Percentiles rank a stretch among this genome's conserved stretches.
These are phyloP conservation scores for Verasper variegatus DNA, from an alignment of 2,113 vertebrate species.

Conservation along the genomic window DNA sequence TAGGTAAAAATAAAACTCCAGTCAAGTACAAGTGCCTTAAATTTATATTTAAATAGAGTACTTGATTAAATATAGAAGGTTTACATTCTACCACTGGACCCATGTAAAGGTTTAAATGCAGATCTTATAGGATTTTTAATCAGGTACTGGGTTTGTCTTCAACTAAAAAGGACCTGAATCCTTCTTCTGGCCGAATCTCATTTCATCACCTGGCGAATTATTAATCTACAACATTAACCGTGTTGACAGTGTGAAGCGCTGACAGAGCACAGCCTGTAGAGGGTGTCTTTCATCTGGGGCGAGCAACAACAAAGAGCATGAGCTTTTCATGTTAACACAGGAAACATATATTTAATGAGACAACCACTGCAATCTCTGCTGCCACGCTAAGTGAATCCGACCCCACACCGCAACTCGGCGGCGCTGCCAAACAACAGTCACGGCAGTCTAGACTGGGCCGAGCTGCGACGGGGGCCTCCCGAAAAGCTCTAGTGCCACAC, in stretches of 20 bases:
- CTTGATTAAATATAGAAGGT: too few species aligned
- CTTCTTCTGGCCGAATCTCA: constrained; percentile 38
- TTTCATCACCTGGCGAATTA: constrained; percentile 62
- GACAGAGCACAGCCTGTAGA: constrained; percentile 42
- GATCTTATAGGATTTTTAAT: not conserved
- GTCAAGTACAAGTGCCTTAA: too few species aligned
- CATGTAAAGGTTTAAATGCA: not conserved
- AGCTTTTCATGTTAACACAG: constrained; percentile 60
- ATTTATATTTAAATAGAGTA: too few species aligned
- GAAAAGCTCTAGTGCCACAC: constrained; percentile 61
- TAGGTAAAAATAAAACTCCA: too few species aligned
- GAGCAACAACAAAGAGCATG: constrained; percentile 43
- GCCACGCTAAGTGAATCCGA: constrained; percentile 58
- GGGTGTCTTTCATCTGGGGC: constrained; percentile 51
- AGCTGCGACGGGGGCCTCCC: constrained; percentile 42
- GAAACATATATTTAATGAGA: constrained; percentile 70
- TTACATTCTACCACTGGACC: too few species aligned
- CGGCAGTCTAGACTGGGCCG: constrained; percentile 60
- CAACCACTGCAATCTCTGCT: constrained; percentile 56
- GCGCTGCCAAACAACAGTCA: constrained; percentile 61
- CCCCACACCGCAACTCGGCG: constrained; percentile 9
- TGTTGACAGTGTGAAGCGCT: constrained; percentile 38
- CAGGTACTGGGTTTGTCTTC: not conserved
- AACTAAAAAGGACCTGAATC: not conserved
- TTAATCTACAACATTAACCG: constrained; percentile 47